These are phyloP conservation scores for Siniperca undulata DNA, from an alignment of 2,797 vertebrate species.

Conservation along the genomic window DNA sequence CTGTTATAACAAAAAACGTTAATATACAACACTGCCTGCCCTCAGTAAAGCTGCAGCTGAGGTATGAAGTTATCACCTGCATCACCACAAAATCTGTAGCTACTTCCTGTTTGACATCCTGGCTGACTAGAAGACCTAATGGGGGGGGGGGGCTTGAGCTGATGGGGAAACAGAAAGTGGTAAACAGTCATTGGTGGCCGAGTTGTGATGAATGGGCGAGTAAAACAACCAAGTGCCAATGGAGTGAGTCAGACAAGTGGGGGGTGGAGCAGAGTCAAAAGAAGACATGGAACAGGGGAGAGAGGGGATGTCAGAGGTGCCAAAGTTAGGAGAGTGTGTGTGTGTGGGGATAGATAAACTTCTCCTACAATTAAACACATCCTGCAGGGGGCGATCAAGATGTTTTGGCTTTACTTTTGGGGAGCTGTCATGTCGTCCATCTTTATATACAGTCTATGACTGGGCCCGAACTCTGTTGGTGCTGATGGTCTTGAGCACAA, in stretches of 20 bases:
- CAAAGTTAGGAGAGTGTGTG: conserved; percentile 5
- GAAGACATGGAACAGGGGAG: background rate
- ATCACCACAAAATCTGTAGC: no score
- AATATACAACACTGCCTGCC: no score
- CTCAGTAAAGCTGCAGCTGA: no score
- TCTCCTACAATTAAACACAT: background rate
- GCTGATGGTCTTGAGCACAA: background rate
- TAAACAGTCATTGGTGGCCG: conserved; percentile 12
- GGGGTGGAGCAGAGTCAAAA: conserved; percentile 17
- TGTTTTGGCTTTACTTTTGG: no score
- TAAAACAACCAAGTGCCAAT: conserved; percentile 28
- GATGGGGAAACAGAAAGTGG: conserved; percentile 34
- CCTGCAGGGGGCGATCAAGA: no score
- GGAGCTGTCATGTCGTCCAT: no score
- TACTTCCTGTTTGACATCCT: conserved; percentile 68
- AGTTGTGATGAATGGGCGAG: conserved; percentile 25
- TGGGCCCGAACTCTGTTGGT: no score
- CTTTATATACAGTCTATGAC: no score
- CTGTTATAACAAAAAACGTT: no score
- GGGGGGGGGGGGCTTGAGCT: conserved; percentile 20
- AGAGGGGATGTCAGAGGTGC: background rate
- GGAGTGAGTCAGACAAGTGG: conserved; percentile 6
- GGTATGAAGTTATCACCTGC: no score
- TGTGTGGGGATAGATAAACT: background rate
- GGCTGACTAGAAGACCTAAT: conserved; percentile 3